Evolutionary conservation across 2,888 invertebrate genomes (phyloP).

Genomic region (Timema cristinae): DNA sequence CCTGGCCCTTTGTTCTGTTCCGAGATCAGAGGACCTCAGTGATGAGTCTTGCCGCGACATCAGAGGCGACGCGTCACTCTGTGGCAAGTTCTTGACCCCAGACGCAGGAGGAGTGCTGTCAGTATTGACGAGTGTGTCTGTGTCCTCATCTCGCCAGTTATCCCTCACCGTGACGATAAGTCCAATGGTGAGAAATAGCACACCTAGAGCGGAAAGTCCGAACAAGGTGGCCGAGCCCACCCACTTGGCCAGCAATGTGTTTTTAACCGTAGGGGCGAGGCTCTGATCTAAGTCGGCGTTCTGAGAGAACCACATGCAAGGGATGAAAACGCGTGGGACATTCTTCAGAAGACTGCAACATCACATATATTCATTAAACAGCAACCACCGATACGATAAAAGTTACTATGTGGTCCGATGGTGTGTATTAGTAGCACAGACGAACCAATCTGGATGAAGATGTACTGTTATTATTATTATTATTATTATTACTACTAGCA

Average conservation of each 20-base stretch:
- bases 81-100: too few relatives aligned
- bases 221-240: conserved; percentile 54
- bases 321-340: conserved; percentile 56
- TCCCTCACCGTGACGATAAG: conserved; percentile 37
- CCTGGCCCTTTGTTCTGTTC: too few relatives aligned
- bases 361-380: too few relatives aligned
- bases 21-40: too few relatives aligned
- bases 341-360: conserved; percentile 54
- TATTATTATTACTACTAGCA: too few relatives aligned
- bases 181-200: conserved; percentile 43
- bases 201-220: conserved; percentile 49
- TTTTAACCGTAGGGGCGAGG: conserved; percentile 53
- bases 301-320: conserved; percentile 75
- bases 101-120: too few relatives aligned
- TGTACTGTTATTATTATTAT: background rate
- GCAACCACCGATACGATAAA: too few relatives aligned
- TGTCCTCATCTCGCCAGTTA: conserved; percentile 34
- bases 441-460: too few relatives aligned
- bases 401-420: too few relatives aligned
- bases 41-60: too few relatives aligned
- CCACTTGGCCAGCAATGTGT: conserved; percentile 52
- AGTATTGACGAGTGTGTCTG: conserved; percentile 22
- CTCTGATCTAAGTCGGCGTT: conserved; percentile 55
- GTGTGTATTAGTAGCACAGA: too few relatives aligned
- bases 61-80: too few relatives aligned